Conservation (phyloP, 2,888 invertebrate species). For the Lysandra coridon region DNA sequence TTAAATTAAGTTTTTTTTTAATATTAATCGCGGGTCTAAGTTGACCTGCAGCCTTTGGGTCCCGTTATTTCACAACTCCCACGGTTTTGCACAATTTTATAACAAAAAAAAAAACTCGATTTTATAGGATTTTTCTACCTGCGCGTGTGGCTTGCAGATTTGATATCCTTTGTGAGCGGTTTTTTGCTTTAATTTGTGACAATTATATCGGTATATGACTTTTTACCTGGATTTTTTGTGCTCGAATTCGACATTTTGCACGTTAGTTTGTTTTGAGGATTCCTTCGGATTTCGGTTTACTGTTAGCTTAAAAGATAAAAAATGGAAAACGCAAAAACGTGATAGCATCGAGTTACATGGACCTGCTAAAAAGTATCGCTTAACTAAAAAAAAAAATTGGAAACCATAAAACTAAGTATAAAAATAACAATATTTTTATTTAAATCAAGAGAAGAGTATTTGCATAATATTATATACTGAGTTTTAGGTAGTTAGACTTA, state of each 20-base stretch:
- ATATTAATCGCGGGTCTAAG: constrained; percentile 32
- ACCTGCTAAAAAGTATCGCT: constrained; percentile 9
- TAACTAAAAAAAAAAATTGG: not conserved
- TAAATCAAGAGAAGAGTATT: not conserved
- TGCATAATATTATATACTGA: not conserved
- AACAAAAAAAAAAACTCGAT: constrained; percentile 58
- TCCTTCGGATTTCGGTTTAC: constrained; percentile 58
- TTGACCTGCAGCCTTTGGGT: constrained; percentile 42
- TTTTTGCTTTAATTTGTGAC: constrained; percentile 81
- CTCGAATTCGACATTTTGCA: constrained; percentile 68
- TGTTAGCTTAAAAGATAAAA: constrained; percentile 49
- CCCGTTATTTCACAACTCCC: constrained; percentile 74
- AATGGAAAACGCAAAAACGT: constrained; percentile 2
- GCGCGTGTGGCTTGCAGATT: constrained; percentile 81
- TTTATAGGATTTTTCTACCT: constrained; percentile 72
- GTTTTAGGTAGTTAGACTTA: not conserved
- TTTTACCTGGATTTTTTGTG: constrained; percentile 76
- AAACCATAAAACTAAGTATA: not conserved
- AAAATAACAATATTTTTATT: not conserved
- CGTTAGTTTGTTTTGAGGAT: constrained; percentile 67
- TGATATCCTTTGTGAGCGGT: constrained; percentile 74
- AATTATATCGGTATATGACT: constrained; percentile 81
- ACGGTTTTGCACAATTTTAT: constrained; percentile 76
- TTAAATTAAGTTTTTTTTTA: constrained; percentile 33
- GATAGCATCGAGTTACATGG: constrained; percentile 14